Base-by-base conservation (phyloP, 2,113 vertebrate species). In the Oryzias javanicus region DNA sequence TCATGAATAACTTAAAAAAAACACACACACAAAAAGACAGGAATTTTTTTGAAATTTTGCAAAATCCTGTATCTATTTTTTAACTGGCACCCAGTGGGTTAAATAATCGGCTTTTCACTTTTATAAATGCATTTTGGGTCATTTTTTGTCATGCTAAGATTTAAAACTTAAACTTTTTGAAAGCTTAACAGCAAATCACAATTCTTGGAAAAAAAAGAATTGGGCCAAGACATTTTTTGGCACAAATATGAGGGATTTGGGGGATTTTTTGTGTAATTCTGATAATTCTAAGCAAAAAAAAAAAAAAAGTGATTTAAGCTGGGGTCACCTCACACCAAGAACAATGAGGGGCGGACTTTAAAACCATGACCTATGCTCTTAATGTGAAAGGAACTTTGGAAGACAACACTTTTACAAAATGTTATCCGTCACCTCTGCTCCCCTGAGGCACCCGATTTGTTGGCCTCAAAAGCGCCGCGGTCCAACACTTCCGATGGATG, bases 351-450 rank as follows among this genome's bases (percentile, higher is more conserved):
- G 44, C 60, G 72, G 72, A 55, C 74, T 74, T 74, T 69, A 67
- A 69, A 68, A 53, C 70, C 0, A 1, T 44, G 68, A 80, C 62
- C 81, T 74, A 49, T 79, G 74, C 78, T 59, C 76, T 56, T 40
- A 62, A 57, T 17, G 72, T 64, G 72, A 81, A 75, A 64, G 55
- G 61, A 60, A 69, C 74, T 74, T 76, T 72, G 62, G 49, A 56
- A 71, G 60, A 71, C 72, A 78, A 78, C 81, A 64, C 59, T 5
- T 79, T 69, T 55, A 66, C 73, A 35, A 86, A 86, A 84, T 84
- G 71, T 76, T 80, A 88, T 84, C 78, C 29, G 80, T 80, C 81
- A 74, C 75, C 73, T 79, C 69, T 1, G 16, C 45, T 72, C 67
- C 78, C 53, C 53, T 2, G 59, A 42, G 56, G 54, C 55, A 72